Conservation (phyloP, 2,888 invertebrate species). For the Hofmannophila pseudospretella region DNA sequence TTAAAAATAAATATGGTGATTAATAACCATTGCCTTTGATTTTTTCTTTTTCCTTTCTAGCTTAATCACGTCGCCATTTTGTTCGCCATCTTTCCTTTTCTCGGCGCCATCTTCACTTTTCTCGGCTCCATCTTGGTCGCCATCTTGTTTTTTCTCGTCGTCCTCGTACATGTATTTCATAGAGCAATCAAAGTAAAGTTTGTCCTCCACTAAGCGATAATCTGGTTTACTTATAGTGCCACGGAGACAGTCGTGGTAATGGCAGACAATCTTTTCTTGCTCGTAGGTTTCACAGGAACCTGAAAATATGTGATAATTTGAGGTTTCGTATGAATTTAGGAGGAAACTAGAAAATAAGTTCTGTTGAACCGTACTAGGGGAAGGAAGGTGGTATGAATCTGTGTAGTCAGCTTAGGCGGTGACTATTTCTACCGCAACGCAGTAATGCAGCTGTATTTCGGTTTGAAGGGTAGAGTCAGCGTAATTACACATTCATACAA, state of each 20-base stretch:
- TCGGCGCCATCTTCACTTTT: constrained; percentile 11
- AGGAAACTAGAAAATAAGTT: too few species aligned
- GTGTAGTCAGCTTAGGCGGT: too few species aligned
- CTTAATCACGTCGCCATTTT: constrained; percentile 20
- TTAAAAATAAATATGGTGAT: constrained; percentile 71
- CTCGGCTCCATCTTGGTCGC: constrained; percentile 8
- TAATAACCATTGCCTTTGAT: constrained; percentile 66
- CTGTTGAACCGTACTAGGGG: too few species aligned
- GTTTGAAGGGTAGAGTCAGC: too few species aligned
- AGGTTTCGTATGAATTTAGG: too few species aligned
- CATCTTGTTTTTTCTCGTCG: constrained; percentile 27
- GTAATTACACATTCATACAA: too few species aligned
- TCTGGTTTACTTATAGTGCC: constrained; percentile 61
- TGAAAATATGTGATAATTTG: constrained; percentile 25
- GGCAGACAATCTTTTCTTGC: constrained; percentile 78
- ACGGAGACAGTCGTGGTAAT: constrained; percentile 78
- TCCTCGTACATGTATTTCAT: constrained; percentile 54
- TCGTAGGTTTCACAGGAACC: constrained; percentile 80
- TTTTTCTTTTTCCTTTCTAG: constrained; percentile 39
- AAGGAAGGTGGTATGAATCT: too few species aligned
- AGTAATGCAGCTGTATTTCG: too few species aligned
- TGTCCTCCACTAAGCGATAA: constrained; percentile 64
- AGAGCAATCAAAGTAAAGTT: constrained; percentile 58
- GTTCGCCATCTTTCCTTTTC: constrained; percentile 19
- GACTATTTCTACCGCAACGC: too few species aligned